A percentile compares a stretch with the other conserved stretches of the same genome.
phyloP scores from a whole-genome alignment of 2,797 vertebrate species.

The Labeo calbasu region DNA sequence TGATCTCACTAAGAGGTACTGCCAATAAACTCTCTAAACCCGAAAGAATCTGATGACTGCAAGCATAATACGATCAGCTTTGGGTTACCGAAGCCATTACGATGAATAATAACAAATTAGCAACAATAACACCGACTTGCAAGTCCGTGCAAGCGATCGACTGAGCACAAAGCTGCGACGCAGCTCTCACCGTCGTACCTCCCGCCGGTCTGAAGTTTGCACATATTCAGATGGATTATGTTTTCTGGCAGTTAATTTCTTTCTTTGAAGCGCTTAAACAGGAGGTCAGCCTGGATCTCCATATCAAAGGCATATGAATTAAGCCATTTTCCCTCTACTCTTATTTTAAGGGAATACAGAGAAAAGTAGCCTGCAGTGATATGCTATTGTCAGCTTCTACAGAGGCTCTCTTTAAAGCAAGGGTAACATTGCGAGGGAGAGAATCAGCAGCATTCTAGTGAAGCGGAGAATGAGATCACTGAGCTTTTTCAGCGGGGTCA shows the following conservation, averaged over 20 bases:
- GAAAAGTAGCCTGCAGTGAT: conserved; percentile 81
- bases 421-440: conserved; percentile 74
- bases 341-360: conserved; percentile 76
- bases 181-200: conserved; percentile 39
- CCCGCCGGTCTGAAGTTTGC: conserved; percentile 49
- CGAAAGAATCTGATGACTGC: conserved; percentile 12
- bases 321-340: conserved; percentile 76
- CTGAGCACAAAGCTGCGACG: conserved; percentile 23
- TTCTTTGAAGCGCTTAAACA: conserved; percentile 80
- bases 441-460: conserved; percentile 80
- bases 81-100: conserved; percentile 18
- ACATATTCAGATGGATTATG: conserved; percentile 77
- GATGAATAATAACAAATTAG: conserved; percentile 37
- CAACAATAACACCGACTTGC: conserved; percentile 24
- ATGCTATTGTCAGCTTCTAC: conserved; percentile 67
- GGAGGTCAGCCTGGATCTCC: conserved; percentile 87
- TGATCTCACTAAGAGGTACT: conserved; percentile 15
- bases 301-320: conserved; percentile 89
- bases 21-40: conserved; percentile 18
- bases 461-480: conserved; percentile 82
- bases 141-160: conserved; percentile 3
- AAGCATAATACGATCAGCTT: conserved; percentile 13
- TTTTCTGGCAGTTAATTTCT: conserved; percentile 86
- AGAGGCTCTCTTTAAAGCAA: conserved; percentile 74
- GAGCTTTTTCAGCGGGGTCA: conserved; percentile 80